Evolutionary conservation across 2,888 invertebrate genomes (phyloP).

Genomic region (Ischnus inquisitorius): DNA sequence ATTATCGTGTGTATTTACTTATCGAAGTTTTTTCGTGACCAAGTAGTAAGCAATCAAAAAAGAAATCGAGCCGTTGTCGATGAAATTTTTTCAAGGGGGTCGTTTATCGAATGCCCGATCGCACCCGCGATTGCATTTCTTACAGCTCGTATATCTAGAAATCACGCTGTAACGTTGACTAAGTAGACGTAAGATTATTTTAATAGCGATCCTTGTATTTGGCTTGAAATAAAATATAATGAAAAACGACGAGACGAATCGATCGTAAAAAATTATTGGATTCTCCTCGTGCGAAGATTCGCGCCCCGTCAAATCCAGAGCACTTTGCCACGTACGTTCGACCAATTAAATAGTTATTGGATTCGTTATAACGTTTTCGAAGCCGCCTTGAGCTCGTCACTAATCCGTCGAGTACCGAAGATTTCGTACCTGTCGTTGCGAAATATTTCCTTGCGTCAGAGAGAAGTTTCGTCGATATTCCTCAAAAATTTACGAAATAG

Average conservation of each 20-base stretch:
- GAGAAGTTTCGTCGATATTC: background rate
- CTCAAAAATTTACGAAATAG: background rate
- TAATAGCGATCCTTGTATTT: conserved; percentile 57
- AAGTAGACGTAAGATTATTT: conserved; percentile 54
- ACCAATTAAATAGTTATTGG: conserved; percentile 6
- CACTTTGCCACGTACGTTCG: background rate
- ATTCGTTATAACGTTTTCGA: background rate
- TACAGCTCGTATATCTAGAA: conserved; percentile 37
- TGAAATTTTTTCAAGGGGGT: conserved; percentile 39
- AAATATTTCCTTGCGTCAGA: background rate
- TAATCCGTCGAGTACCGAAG: background rate
- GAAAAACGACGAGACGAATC: background rate
- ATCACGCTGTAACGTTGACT: conserved; percentile 29
- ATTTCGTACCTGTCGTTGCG: background rate
- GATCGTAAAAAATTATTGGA: background rate
- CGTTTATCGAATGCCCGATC: conserved; percentile 27
- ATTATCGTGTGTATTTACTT: conserved; percentile 50
- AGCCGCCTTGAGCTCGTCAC: background rate
- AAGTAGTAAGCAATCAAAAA: conserved; percentile 60
- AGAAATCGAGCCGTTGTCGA: background rate
- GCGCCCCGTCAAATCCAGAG: background rate
- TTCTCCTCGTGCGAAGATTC: background rate
- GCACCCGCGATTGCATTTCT: conserved; percentile 47
- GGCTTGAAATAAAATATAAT: conserved; percentile 60
- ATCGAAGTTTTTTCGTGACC: conserved; percentile 63